A percentile compares a stretch with the other conserved stretches of the same genome.
Evolutionary conservation across 2,888 invertebrate genomes (phyloP).

Genomic region (Melinaea menophilus): DNA sequence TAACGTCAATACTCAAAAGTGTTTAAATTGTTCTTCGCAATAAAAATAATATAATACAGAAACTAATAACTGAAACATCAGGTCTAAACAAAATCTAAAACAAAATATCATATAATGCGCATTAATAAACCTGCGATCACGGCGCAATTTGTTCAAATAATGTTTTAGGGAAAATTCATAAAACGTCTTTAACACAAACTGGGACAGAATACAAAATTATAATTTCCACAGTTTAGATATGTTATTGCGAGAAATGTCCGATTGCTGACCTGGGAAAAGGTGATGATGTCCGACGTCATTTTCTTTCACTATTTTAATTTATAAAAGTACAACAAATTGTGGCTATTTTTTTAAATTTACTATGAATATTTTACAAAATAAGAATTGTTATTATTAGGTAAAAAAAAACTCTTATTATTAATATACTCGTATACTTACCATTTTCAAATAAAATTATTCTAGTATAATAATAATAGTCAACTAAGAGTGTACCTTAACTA

Average conservation of each 20-base stretch:
- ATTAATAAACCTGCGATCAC: slow-evolving; percentile 37
- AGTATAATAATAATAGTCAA: no score
- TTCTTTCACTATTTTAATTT: no score
- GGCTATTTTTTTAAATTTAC: no score
- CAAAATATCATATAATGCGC: slow-evolving; percentile 29
- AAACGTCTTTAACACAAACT: slow-evolving; percentile 41
- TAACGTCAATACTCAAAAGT: neutral
- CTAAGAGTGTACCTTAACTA: no score
- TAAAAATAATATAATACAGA: slow-evolving; percentile 2
- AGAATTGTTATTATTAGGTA: no score
- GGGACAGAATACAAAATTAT: slow-evolving; percentile 43
- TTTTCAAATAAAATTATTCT: no score
- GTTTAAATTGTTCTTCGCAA: no score
- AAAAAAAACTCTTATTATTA: no score
- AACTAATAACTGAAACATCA: neutral
- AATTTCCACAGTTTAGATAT: slow-evolving; percentile 38
- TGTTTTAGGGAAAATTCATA: slow-evolving; percentile 41
- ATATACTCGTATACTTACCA: no score
- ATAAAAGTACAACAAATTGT: no score
- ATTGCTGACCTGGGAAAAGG: slow-evolving; percentile 14
- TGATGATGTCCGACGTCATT: no score
- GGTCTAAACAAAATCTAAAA: slow-evolving; percentile 23
- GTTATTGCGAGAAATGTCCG: slow-evolving; percentile 28
- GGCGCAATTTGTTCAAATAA: slow-evolving; percentile 39
- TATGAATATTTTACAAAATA: no score